A percentile compares a stretch with the other conserved stretches of the same genome.
Evolutionary conservation across 2,888 invertebrate species (phyloP).

Genomic region (Smittia sp.): DNA sequence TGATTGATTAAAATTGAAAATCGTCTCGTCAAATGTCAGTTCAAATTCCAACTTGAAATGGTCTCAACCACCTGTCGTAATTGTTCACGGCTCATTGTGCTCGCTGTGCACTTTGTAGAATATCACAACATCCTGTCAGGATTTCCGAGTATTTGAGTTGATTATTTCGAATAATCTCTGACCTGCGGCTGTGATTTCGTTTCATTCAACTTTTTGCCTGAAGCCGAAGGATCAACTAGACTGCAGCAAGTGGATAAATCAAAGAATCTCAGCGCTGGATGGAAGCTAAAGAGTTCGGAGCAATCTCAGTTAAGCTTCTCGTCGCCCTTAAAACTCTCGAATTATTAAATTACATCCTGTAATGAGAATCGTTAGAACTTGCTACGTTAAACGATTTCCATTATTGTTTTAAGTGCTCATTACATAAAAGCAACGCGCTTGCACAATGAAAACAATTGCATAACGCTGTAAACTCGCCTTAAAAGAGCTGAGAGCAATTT

Average conservation of each 20-base stretch:
- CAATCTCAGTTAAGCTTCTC: no score
- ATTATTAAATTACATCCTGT: no score
- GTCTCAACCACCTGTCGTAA: constrained; percentile 20
- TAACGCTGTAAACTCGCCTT: constrained; percentile 5
- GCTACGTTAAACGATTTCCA: not conserved
- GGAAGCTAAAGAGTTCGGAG: no score
- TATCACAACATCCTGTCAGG: no score
- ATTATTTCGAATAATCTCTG: not conserved
- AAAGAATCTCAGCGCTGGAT: no score
- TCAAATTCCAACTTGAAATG: not conserved
- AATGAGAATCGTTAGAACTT: no score
- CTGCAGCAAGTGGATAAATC: no score
- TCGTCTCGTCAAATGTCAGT: not conserved
- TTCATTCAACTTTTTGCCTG: no score
- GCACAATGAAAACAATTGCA: constrained; percentile 39
- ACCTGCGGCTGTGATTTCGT: not conserved
- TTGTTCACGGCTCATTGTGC: not conserved
- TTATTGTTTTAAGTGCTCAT: constrained; percentile 33
- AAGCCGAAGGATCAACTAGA: no score
- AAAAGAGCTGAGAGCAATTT: not conserved
- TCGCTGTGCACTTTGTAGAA: no score
- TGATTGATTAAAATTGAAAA: no score
- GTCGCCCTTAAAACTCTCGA: no score
- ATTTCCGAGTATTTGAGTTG: not conserved
- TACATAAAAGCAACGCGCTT: constrained; percentile 28